Base-by-base conservation (phyloP, 2,888 invertebrate species). In the Eilema griseolum region DNA sequence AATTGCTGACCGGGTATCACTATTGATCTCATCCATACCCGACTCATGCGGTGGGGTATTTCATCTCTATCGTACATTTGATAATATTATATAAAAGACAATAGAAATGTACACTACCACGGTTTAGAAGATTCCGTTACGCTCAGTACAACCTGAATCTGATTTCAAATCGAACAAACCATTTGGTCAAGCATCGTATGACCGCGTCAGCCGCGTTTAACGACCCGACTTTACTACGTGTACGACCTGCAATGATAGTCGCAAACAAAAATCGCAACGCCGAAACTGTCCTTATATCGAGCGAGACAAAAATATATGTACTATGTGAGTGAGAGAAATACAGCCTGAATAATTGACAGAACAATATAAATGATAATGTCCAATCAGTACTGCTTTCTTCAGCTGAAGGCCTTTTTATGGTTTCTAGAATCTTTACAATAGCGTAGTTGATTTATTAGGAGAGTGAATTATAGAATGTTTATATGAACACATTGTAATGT, bases 211-310 rank as follows among this genome's bases (percentile, higher is more conserved):
- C 82, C 89, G 86, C 89, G 84, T 85, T 86, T 83, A 73, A 82
- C 84, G 87, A 89, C 86, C 88, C 90, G 87, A 90, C 86, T 82
- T 85, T 89, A 89, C 87, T 88, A 90, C 84, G 89, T 84, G 87
- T 86, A 88, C 89, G 89, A 93, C 93, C 93, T 93, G 93, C 82
- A 93, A 93, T 90, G 90, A 93, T 89, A 93, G 90, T 88, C 89
- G 92, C 91, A 91, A 82, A 82, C 86, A 90, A 89, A 89, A 85
- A 83, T 84, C 86, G 86, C 85, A 84, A 81, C 83, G 82, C 77
- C 85, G 80, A 60, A 79, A 83, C 71, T 81, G 75, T 70, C 68
- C 80, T 83, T 80, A 83, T 70, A 77, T 73, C 77, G 78, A 80
- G 70, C 74, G 71, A 67, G 33, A 65, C 24, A 41, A 57, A 62